A percentile compares a stretch with the other conserved stretches of the same genome.
phyloP scores from a whole-genome alignment of 2,113 vertebrate genomes.

The Micronycteris hirsuta region DNA sequence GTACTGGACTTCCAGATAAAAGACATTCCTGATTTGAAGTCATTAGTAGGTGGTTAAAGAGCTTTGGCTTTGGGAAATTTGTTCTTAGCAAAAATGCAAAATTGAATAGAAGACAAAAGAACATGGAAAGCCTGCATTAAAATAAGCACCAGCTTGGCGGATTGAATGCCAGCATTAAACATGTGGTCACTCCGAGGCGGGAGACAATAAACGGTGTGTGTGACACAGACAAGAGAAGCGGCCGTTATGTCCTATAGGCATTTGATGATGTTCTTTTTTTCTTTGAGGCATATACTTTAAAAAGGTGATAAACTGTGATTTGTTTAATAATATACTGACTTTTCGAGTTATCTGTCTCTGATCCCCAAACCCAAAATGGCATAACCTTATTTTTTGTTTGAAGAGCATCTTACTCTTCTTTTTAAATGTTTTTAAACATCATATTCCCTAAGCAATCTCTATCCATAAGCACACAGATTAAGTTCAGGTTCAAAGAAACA shows the following conservation, averaged over 20 bases:
- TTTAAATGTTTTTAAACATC: background rate
- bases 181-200: background rate
- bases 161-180: background rate
- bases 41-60: conserved; percentile 83
- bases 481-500: background rate
- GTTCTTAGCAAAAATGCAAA: background rate
- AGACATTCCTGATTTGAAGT: conserved; percentile 89
- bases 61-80: conserved; percentile 22
- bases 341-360: background rate
- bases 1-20: conserved; percentile 87
- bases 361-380: background rate
- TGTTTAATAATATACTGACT: background rate
- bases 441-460: background rate
- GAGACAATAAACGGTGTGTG: background rate
- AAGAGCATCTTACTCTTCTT: background rate
- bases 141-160: conserved; percentile 63
- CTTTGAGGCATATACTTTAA: conserved; percentile 49
- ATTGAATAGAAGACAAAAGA: background rate
- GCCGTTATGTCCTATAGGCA: conserved; percentile 13
- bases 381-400: background rate
- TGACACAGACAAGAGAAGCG: background rate
- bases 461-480: background rate
- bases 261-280: conserved; percentile 67
- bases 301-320: background rate
- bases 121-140: conserved; percentile 30